These are phyloP conservation scores for Leptarthrus brevirostris DNA, from an alignment of 2,888 invertebrate genomes.

Conservation along the genomic window DNA sequence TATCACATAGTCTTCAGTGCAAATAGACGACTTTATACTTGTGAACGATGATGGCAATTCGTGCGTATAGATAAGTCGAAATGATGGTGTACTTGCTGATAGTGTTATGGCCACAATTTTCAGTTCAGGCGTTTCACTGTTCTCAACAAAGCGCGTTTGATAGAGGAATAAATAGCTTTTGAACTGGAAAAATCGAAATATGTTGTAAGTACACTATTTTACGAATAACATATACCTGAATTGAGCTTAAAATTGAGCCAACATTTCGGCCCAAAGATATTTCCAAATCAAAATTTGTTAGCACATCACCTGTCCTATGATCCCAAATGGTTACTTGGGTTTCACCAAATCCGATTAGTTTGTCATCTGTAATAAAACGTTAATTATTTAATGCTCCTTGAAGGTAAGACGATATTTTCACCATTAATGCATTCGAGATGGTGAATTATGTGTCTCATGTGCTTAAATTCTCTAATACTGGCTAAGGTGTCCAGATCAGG, in stretches of 20 bases:
- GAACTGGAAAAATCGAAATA: slow-evolving; percentile 40
- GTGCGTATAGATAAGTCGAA: slow-evolving; percentile 61
- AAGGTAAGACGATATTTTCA: slow-evolving; percentile 52
- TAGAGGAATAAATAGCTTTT: slow-evolving; percentile 52
- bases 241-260: slow-evolving; percentile 54
- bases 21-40: slow-evolving; percentile 58
- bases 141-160: slow-evolving; percentile 40
- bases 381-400: background rate
- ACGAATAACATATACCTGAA: slow-evolving; percentile 8
- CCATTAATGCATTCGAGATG: slow-evolving; percentile 62
- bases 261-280: slow-evolving; percentile 61
- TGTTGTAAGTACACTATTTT: background rate
- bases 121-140: slow-evolving; percentile 57
- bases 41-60: slow-evolving; percentile 59
- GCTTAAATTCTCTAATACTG: slow-evolving; percentile 65
- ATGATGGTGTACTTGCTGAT: slow-evolving; percentile 61
- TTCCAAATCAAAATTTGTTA: slow-evolving; percentile 64
- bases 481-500: slow-evolving; percentile 65
- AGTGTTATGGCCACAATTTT: slow-evolving; percentile 62
- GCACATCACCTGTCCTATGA: slow-evolving; percentile 65
- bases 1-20: slow-evolving; percentile 62
- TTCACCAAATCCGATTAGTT: slow-evolving; percentile 64
- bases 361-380: slow-evolving; percentile 59
- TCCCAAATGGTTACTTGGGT: slow-evolving; percentile 65
- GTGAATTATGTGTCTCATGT: slow-evolving; percentile 61